phyloP scores from a whole-genome alignment of 2,888 invertebrate species.

The Fragum fragum region DNA sequence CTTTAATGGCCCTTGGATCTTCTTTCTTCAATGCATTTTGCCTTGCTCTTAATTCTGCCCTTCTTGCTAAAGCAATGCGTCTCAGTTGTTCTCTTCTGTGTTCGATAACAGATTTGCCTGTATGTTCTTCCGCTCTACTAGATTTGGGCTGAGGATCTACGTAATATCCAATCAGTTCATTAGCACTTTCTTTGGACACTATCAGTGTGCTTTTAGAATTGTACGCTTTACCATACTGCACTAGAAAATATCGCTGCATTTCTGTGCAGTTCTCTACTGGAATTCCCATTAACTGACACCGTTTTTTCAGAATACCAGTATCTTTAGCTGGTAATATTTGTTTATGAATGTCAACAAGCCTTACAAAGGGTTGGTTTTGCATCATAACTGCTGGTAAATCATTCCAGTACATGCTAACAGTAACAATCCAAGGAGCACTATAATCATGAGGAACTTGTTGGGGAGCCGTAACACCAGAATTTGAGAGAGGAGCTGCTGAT shows the following conservation, averaged over 20 bases:
- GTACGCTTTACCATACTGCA: slow-evolving; percentile 85
- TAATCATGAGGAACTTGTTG: slow-evolving; percentile 58
- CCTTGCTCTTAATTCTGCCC: slow-evolving; percentile 59
- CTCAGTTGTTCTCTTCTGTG: slow-evolving; percentile 58
- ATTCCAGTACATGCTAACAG: slow-evolving; percentile 86
- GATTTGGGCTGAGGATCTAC: slow-evolving; percentile 80
- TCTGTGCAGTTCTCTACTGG: slow-evolving; percentile 85
- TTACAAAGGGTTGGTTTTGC: slow-evolving; percentile 82
- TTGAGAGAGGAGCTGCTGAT: slow-evolving; percentile 44
- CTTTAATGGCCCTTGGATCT: slow-evolving; percentile 45
- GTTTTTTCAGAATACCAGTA: slow-evolving; percentile 86
- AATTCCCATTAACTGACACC: slow-evolving; percentile 85
- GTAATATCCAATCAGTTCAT: slow-evolving; percentile 85
- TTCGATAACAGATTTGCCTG: slow-evolving; percentile 56
- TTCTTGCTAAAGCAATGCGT: slow-evolving; percentile 52
- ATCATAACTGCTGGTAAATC: slow-evolving; percentile 86
- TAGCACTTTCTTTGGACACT: slow-evolving; percentile 84
- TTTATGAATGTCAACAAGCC: slow-evolving; percentile 86
- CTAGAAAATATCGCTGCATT: slow-evolving; percentile 86
- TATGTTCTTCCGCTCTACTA: slow-evolving; percentile 42
- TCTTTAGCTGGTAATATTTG: slow-evolving; percentile 87
- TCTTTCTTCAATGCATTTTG: slow-evolving; percentile 49
- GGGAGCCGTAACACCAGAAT: slow-evolving; percentile 1
- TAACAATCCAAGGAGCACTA: slow-evolving; percentile 82
- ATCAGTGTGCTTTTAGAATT: slow-evolving; percentile 86